Percentiles rank a stretch among this genome's conserved stretches.
These are phyloP conservation scores for Heterocephalus glaber DNA, from an alignment of 2,113 vertebrate genomes.

Conservation along the genomic window DNA sequence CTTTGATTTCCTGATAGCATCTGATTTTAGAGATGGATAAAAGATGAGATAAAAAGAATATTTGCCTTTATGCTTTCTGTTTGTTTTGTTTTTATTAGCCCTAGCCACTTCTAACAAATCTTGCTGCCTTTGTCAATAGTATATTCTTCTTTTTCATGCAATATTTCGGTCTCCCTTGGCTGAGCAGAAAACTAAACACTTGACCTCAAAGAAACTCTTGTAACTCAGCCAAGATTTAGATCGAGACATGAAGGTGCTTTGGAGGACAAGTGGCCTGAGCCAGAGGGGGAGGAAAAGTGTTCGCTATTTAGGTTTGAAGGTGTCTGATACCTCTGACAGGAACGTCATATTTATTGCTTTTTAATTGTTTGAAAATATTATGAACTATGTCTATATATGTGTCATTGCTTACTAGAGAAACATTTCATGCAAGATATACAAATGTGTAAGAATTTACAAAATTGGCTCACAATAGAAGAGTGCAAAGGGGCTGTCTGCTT, in stretches of 20 bases:
- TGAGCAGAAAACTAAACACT: conserved; percentile 9
- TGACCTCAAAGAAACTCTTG: neutral
- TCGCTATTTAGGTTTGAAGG: neutral
- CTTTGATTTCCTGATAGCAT: neutral
- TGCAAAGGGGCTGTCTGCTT: neutral
- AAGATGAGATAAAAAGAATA: neutral
- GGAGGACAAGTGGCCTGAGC: neutral
- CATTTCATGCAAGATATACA: neutral
- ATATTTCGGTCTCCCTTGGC: neutral
- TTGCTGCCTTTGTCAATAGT: neutral
- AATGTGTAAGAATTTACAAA: neutral
- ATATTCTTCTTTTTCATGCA: neutral
- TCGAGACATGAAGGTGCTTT: neutral
- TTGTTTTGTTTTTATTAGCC: conserved; percentile 31
- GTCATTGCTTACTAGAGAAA: neutral
- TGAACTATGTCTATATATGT: neutral
- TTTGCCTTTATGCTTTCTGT: neutral
- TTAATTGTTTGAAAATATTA: conserved; percentile 48
- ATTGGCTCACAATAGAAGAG: neutral
- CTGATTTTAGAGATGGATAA: conserved; percentile 26
- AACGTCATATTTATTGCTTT: neutral
- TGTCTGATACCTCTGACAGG: neutral
- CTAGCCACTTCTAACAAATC: neutral
- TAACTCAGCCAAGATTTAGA: conserved; percentile 18
- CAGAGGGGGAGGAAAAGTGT: neutral